Evolutionary conservation across 2,888 invertebrate genomes (phyloP).

Genomic region (Acronicta aceris): DNA sequence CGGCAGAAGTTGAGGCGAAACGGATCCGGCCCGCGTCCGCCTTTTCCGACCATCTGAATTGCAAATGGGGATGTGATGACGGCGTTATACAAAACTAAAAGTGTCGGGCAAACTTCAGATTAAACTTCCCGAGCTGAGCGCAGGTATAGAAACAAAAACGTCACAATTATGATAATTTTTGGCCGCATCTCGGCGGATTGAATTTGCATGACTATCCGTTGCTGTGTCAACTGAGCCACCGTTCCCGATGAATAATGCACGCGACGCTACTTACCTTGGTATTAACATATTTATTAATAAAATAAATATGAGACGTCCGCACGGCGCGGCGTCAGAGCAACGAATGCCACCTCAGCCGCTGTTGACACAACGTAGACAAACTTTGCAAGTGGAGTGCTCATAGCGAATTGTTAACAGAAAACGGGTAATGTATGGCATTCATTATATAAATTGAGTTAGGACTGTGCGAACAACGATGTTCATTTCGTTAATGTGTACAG

Average conservation of each 20-base stretch:
- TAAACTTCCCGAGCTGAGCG: conserved; percentile 79
- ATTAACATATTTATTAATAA: conserved; percentile 90
- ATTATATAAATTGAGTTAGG: conserved; percentile 87
- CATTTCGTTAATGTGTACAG: conserved; percentile 84
- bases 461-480: conserved; percentile 76
- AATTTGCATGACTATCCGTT: conserved; percentile 88
- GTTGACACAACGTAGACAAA: conserved; percentile 80
- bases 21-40: conserved; percentile 74
- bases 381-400: conserved; percentile 74
- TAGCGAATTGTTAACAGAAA: conserved; percentile 81
- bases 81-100: conserved; percentile 87
- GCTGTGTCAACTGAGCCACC: conserved; percentile 88
- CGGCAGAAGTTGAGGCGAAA: conserved; percentile 79
- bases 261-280: conserved; percentile 83
- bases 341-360: conserved; percentile 68
- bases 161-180: conserved; percentile 88
- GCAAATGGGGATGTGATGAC: conserved; percentile 86
- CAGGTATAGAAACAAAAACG: conserved; percentile 89
- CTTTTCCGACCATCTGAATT: conserved; percentile 88
- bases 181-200: conserved; percentile 86
- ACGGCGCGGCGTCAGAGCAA: conserved; percentile 60
- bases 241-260: conserved; percentile 86
- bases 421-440: conserved; percentile 86
- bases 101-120: conserved; percentile 88
- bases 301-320: conserved; percentile 87